A percentile compares a stretch with the other conserved stretches of the same genome.
Conservation (phyloP, 2,797 vertebrate species). For the Eospalax fontanierii region DNA sequence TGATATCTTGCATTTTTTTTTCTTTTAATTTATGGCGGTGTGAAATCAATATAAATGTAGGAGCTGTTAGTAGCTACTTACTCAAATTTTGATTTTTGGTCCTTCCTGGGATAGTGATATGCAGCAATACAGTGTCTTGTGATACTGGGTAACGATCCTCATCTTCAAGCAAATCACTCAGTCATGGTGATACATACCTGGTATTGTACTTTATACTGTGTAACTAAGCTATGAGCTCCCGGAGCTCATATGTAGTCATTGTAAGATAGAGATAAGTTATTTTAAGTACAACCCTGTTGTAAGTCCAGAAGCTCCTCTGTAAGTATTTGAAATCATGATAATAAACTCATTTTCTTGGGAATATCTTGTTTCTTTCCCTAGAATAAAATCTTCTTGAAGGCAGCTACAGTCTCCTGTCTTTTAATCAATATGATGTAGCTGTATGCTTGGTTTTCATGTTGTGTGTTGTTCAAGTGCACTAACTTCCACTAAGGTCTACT, state of each 20-base stretch:
- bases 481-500: neutral
- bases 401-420: neutral
- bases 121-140: too few species aligned
- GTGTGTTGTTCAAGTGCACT: constrained; percentile 15
- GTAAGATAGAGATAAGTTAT: neutral
- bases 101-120: neutral
- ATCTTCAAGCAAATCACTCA: neutral
- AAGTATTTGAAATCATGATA: neutral
- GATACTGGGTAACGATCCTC: too few species aligned
- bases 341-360: neutral
- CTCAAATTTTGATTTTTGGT: neutral
- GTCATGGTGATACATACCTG: neutral
- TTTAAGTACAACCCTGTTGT: neutral
- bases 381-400: neutral
- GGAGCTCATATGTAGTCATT: neutral
- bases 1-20: neutral
- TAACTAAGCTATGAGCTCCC: neutral
- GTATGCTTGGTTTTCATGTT: neutral
- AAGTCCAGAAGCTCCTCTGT: neutral
- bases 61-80: neutral
- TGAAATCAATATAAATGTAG: neutral
- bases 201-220: neutral
- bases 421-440: neutral
- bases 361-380: neutral
- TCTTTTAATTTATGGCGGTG: neutral